Conservation (phyloP, 37 sponge, comb jelly and placozoan genomes). For the Petrosia ficiformis region DNA sequence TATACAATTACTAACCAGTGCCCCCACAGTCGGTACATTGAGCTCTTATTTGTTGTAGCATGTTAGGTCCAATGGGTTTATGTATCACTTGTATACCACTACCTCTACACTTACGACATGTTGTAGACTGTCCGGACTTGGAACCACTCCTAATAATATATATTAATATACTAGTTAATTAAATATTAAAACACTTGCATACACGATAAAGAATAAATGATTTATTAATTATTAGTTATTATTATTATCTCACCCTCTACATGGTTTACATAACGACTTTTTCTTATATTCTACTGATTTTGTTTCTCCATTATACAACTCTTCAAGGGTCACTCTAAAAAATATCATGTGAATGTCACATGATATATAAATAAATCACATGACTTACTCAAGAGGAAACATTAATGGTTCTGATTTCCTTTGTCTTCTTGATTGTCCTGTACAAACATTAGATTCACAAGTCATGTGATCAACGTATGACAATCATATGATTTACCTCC, state of each 20-base stretch:
- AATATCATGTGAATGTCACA: not conserved
- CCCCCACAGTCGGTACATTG: slow-evolving; percentile 77
- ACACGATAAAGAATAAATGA: too few species aligned
- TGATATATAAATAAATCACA: not conserved
- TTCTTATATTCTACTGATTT: slow-evolving; percentile 71
- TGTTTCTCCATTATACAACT: slow-evolving; percentile 67
- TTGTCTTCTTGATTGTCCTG: slow-evolving; percentile 32
- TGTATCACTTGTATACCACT: slow-evolving; percentile 56
- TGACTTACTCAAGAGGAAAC: slow-evolving; percentile 73
- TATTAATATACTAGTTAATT: not conserved
- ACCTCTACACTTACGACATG: slow-evolving; percentile 82
- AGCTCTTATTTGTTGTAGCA: slow-evolving; percentile 87
- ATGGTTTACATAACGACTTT: slow-evolving; percentile 62
- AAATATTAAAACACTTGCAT: not conserved
- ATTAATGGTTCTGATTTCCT: slow-evolving; percentile 57
- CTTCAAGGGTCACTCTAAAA: slow-evolving; percentile 80
- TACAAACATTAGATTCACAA: not conserved
- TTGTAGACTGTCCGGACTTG: slow-evolving; percentile 65
- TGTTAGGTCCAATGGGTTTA: slow-evolving; percentile 68
- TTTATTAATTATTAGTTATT: too few species aligned
- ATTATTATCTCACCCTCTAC: slow-evolving; percentile 83
- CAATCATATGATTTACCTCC: slow-evolving; percentile 22
- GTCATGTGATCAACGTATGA: not conserved
- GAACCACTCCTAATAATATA: slow-evolving; percentile 67
- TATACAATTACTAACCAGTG: slow-evolving; percentile 41